Base-by-base conservation (phyloP, 1,140 invertebrate species). In the Aphis gossypii region DNA sequence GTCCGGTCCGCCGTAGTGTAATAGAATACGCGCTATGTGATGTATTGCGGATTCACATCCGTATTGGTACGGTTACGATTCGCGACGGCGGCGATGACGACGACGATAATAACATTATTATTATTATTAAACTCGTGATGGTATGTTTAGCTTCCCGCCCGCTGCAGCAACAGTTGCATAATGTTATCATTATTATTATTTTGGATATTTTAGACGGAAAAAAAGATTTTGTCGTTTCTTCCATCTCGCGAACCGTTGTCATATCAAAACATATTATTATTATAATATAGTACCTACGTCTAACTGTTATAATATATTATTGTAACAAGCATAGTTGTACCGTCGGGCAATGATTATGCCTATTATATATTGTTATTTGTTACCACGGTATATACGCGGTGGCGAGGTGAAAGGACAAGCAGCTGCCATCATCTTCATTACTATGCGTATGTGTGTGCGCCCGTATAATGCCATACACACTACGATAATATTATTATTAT, bases 321-420 rank as follows among this genome's bases (percentile, higher is more conserved):
- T 41, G 0, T 41, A 41, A 41, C 38, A 41, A 1, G 38, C 38
- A 41, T 41, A 41, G 38, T 41, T 41, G 38, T 76, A n/a, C 60
- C 60, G 6, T 14, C 3, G 30, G n/a, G 60, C 6, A 35, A n/a
- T n/a, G 14, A 9, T 46, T 30, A 30, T 25, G n/a, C 41, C 11
- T 18, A 44, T 25, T 86, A 44, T 86, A 44, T 46, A 86, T 44
- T 51, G 48, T 51, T 51, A 76, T n/a, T 76, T n/a, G 60, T 76
- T n/a, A 21, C 44, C 18, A 88, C 46, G 44, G n/a, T 88, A 3
- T 41, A 41, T 41, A 87, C 86, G 87, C 46, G n/a, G 30, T 38
- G 23, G 84, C 30, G 87, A 89, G 87, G 87, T 89, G 87, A 89
- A 89, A 89, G 87, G 87, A 89, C 48, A 54, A 54, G 35, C 48